These are phyloP conservation scores for Norana najaformis DNA, from an alignment of 2,888 invertebrate genomes.

Conservation along the genomic window DNA sequence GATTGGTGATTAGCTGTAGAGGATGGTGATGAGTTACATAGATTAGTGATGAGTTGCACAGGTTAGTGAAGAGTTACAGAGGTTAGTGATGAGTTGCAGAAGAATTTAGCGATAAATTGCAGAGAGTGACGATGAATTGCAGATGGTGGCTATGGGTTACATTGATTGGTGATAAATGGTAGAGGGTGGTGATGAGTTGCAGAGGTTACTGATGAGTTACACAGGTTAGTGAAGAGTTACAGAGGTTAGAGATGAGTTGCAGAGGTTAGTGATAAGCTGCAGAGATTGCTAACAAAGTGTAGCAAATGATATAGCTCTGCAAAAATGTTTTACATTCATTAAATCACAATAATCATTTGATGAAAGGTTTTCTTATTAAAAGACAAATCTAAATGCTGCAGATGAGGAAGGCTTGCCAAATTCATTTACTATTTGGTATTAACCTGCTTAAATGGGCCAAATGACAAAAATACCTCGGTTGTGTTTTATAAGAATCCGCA, in stretches of 20 bases:
- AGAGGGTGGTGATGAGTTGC: too few relatives aligned
- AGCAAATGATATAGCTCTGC: background rate
- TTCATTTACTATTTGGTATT: background rate
- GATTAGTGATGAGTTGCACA: background rate
- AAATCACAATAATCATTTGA: background rate
- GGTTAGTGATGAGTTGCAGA: background rate
- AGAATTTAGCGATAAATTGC: too few relatives aligned
- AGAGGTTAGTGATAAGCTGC: background rate
- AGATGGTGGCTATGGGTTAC: too few relatives aligned
- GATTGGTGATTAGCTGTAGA: too few relatives aligned
- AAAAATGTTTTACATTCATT: too few relatives aligned
- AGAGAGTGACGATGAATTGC: too few relatives aligned
- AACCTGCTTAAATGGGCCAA: background rate
- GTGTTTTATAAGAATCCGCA: too few relatives aligned
- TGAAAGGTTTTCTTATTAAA: background rate
- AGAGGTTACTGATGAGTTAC: too few relatives aligned
- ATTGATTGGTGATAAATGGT: too few relatives aligned
- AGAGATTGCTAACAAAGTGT: background rate
- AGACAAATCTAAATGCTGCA: background rate
- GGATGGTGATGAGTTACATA: background rate
- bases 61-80: background rate
- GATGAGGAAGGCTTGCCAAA: background rate
- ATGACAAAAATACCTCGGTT: too few relatives aligned
- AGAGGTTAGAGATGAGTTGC: background rate
- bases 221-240: background rate